Evolutionary conservation across 2,888 invertebrate genomes (phyloP).

Genomic region (Latrodectus elegans): DNA sequence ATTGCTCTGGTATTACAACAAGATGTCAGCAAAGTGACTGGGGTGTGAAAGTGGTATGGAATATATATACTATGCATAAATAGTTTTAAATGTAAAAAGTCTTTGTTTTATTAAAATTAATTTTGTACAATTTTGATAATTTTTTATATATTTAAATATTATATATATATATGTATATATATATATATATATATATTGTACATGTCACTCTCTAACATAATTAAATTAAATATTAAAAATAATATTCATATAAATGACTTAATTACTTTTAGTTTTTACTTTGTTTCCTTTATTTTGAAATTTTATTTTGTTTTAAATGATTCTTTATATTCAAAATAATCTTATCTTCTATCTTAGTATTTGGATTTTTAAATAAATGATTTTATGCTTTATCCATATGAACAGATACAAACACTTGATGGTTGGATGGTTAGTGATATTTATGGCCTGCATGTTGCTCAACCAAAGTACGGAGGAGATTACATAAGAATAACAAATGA

Average conservation of each 20-base stretch:
- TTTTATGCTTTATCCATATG: not conserved
- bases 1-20: slow-evolving; percentile 88
- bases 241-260: too few species aligned
- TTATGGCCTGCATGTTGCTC: slow-evolving; percentile 51
- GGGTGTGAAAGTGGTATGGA: slow-evolving; percentile 73
- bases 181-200: too few species aligned
- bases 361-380: not conserved
- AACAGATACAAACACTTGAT: slow-evolving; percentile 40
- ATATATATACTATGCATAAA: too few species aligned
- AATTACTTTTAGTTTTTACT: not conserved
- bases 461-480: slow-evolving; percentile 2
- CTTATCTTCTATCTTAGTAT: not conserved
- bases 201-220: too few species aligned
- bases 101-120: too few species aligned
- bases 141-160: too few species aligned
- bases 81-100: too few species aligned
- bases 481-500: slow-evolving; percentile 73
- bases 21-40: slow-evolving; percentile 79
- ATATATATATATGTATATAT: too few species aligned
- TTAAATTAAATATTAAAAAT: too few species aligned
- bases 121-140: too few species aligned
- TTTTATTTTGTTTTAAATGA: not conserved
- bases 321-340: not conserved
- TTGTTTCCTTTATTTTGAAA: not conserved
- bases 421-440: slow-evolving; percentile 58